phyloP scores from a whole-genome alignment of 2,888 invertebrate species.

The Drosophila flavopinicola region DNA sequence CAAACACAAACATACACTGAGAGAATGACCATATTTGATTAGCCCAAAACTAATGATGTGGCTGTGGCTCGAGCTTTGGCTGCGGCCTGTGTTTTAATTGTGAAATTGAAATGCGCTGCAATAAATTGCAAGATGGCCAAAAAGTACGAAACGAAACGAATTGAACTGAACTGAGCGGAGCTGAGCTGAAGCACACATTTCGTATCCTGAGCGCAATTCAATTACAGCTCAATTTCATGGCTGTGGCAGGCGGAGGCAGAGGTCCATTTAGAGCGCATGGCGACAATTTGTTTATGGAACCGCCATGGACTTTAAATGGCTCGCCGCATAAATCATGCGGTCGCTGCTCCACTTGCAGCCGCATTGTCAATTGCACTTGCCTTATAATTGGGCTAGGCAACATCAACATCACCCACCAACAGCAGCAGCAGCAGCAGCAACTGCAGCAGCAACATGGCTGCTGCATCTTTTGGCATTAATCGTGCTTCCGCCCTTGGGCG shows the following conservation, averaged over 20 bases:
- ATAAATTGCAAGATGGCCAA: constrained; percentile 77
- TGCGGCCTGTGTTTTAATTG: constrained; percentile 64
- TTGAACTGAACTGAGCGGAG: constrained; percentile 18
- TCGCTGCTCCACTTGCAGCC: constrained; percentile 48
- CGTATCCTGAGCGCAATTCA: constrained; percentile 70
- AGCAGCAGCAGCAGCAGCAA: constrained; percentile 12
- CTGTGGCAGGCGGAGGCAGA: constrained; percentile 41
- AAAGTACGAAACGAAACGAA: constrained; percentile 28
- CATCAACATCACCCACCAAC: constrained; percentile 42
- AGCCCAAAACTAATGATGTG: constrained; percentile 74
- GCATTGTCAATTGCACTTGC: constrained; percentile 72
- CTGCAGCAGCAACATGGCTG: constrained; percentile 19
- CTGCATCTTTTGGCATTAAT: constrained; percentile 42
- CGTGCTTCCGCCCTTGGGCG: constrained; percentile 51
- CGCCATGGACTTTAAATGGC: constrained; percentile 81
- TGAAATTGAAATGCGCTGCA: constrained; percentile 75
- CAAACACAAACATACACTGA: constrained; percentile 20
- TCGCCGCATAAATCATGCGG: constrained; percentile 73
- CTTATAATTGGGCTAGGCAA: constrained; percentile 67
- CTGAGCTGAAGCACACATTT: constrained; percentile 31
- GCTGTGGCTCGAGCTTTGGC: constrained; percentile 47
- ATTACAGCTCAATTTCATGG: constrained; percentile 78
- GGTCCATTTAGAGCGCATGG: constrained; percentile 71
- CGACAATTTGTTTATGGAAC: constrained; percentile 82
- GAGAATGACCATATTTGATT: constrained; percentile 71